These are phyloP conservation scores for Iguana delicatissima DNA, from an alignment of 2,797 vertebrate genomes.

Conservation along the genomic window DNA sequence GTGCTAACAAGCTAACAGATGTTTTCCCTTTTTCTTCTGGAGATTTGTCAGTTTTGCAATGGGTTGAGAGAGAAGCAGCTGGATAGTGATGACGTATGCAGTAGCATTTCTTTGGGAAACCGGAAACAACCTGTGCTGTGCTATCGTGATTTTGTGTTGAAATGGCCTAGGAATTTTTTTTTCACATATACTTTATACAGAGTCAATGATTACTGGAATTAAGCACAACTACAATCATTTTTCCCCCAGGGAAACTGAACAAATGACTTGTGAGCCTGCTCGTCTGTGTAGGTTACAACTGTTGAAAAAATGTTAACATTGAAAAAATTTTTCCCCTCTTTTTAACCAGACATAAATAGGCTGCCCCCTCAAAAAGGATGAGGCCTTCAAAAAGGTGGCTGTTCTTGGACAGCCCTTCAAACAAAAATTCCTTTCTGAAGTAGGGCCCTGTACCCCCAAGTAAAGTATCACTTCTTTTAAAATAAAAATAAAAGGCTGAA, in stretches of 20 bases:
- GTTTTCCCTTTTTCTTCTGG: too few species aligned
- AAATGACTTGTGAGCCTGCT: not conserved
- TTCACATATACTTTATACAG: too few species aligned
- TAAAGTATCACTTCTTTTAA: slow-evolving; percentile 38
- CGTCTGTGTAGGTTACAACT: not conserved
- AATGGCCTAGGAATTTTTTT: too few species aligned
- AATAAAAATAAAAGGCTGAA: slow-evolving; percentile 22
- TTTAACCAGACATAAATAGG: not conserved
- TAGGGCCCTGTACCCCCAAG: not conserved
- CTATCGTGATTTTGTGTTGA: too few species aligned
- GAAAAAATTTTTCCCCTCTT: not conserved
- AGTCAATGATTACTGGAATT: not conserved
- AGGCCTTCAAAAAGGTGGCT: too few species aligned
- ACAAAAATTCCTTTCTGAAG: not conserved
- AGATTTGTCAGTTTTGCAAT: too few species aligned
- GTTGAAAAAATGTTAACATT: not conserved
- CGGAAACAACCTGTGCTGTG: too few species aligned
- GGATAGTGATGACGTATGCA: too few species aligned
- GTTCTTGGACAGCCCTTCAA: too few species aligned
- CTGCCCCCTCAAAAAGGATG: not conserved
- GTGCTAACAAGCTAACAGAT: too few species aligned
- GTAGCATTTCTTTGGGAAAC: too few species aligned
- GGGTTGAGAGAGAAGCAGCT: too few species aligned
- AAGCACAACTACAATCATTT: not conserved
- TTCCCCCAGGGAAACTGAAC: not conserved